These are phyloP conservation scores for Pandemis heparana DNA, from an alignment of 2,888 invertebrate genomes.

Conservation along the genomic window DNA sequence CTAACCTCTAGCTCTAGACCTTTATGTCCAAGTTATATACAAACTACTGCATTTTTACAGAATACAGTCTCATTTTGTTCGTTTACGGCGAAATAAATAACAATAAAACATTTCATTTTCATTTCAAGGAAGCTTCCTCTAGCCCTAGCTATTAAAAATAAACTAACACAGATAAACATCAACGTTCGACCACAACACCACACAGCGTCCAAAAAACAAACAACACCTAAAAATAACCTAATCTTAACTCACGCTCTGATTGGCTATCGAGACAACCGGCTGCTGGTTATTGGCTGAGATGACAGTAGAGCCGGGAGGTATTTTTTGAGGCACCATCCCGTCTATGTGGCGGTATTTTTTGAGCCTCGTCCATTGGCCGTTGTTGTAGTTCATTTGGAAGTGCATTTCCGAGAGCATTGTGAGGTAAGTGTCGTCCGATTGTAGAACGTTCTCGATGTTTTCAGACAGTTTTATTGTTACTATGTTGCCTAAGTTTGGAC, in stretches of 20 bases:
- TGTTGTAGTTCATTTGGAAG: slow-evolving; percentile 99
- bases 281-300: slow-evolving; percentile 76
- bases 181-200: slow-evolving; percentile 1
- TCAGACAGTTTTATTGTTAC: slow-evolving; percentile 98
- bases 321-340: slow-evolving; percentile 78
- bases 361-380: slow-evolving; percentile 97
- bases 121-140: neutral
- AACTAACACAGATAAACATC: slow-evolving; percentile 6
- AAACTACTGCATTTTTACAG: neutral
- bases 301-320: slow-evolving; percentile 77
- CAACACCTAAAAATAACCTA: slow-evolving; percentile 28
- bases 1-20: too few relatives aligned
- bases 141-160: neutral
- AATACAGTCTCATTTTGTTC: neutral
- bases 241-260: slow-evolving; percentile 75
- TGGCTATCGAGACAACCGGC: slow-evolving; percentile 76
- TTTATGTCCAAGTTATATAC: neutral
- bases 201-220: slow-evolving; percentile 3
- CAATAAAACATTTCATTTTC: neutral
- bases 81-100: neutral
- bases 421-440: slow-evolving; percentile 92
- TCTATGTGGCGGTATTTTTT: slow-evolving; percentile 95
- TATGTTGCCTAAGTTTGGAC: slow-evolving; percentile 98
- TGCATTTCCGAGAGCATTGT: slow-evolving; percentile 96
- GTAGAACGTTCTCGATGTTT: slow-evolving; percentile 94